phyloP scores from a whole-genome alignment of 2,888 invertebrate genomes.

The Diplolepis rosae region DNA sequence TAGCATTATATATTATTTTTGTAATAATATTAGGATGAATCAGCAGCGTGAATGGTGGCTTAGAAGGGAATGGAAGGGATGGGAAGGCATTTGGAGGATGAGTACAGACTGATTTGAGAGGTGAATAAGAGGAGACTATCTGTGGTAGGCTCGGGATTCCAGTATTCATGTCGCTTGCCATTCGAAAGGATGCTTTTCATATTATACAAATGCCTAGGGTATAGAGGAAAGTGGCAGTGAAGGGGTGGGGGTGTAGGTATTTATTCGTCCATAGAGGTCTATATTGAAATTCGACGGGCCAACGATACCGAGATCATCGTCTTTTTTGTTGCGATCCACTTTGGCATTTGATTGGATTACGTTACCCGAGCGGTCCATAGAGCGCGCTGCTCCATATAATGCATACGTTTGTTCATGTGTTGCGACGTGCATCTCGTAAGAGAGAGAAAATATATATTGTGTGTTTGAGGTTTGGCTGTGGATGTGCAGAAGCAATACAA shows the following conservation, averaged over 20 bases:
- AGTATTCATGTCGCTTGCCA: conserved; percentile 46
- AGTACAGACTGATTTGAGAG: conserved; percentile 37
- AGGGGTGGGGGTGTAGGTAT: conserved; percentile 33
- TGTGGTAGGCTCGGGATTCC: conserved; percentile 42
- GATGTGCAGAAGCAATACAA: background rate
- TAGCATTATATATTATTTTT: too few species aligned
- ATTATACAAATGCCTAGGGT: conserved; percentile 38
- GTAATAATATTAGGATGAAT: conserved; percentile 39
- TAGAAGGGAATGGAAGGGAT: background rate
- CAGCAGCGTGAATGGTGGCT: background rate
- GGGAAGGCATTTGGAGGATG: conserved; percentile 43
- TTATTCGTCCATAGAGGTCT: conserved; percentile 42
- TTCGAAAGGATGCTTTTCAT: conserved; percentile 41
- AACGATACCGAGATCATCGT: conserved; percentile 57
- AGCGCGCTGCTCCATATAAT: conserved; percentile 57
- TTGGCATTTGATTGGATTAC: conserved; percentile 71
- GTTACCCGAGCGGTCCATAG: conserved; percentile 52
- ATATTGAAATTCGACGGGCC: conserved; percentile 67
- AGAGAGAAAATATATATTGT: background rate
- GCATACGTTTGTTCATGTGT: conserved; percentile 45
- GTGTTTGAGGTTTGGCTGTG: background rate
- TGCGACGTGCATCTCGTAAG: conserved; percentile 6
- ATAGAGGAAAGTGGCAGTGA: background rate
- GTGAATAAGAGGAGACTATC: conserved; percentile 38
- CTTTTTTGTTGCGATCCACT: conserved; percentile 66